phyloP scores from a whole-genome alignment of 2,797 vertebrate species.

The Heterohyrax brucei region DNA sequence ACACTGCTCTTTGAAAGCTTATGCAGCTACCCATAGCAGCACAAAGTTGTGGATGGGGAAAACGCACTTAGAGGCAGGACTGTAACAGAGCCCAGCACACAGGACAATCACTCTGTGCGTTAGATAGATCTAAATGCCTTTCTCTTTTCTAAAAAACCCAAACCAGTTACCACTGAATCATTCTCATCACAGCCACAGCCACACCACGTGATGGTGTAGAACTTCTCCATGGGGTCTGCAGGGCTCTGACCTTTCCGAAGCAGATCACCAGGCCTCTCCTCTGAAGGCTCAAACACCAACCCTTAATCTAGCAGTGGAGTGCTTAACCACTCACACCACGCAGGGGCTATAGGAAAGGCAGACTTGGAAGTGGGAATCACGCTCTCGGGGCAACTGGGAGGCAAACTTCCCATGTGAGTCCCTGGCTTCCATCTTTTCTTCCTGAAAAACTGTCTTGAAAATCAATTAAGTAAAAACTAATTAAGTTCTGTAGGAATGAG shows the following conservation, averaged over 20 bases:
- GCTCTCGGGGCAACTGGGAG: neutral
- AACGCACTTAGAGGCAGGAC: too few species aligned
- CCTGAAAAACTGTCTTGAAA: neutral
- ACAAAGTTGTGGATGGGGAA: neutral
- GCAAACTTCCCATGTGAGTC: neutral
- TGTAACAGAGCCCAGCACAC: neutral
- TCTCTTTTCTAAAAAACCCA: neutral
- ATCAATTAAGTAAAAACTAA: neutral
- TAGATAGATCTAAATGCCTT: neutral
- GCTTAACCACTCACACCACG: neutral
- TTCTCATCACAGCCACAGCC: neutral
- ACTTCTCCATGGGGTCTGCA: neutral
- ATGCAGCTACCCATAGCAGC: neutral
- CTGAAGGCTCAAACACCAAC: neutral
- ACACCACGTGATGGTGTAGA: neutral
- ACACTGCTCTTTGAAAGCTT: neutral
- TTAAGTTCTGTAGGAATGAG: neutral
- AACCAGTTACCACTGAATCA: neutral
- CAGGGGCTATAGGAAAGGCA: neutral
- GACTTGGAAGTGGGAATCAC: neutral
- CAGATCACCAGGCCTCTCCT: neutral
- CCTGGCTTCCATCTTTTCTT: neutral
- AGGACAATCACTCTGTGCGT: accelerated
- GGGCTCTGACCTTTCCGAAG: neutral
- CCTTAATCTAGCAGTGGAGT: neutral